Evolutionary conservation across 37 sponge, comb jelly and placozoan genomes (phyloP).

Genomic region (Sycon ciliatum): DNA sequence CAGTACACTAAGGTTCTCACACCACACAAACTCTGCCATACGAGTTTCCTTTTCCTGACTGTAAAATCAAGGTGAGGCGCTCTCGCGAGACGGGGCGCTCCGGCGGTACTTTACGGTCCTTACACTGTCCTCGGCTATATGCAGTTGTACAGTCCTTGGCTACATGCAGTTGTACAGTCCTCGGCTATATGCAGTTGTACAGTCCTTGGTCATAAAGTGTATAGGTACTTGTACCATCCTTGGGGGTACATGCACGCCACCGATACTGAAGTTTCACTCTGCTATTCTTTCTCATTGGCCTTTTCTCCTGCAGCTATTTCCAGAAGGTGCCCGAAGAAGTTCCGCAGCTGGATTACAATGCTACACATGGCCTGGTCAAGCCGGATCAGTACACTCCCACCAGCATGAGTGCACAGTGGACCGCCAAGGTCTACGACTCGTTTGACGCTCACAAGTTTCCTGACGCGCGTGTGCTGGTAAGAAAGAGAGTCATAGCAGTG

Average conservation of each 20-base stretch:
- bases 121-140: no score
- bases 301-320: constrained; percentile 57
- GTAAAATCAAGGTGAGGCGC: no score
- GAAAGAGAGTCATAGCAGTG: constrained; percentile 17
- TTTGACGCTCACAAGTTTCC: not conserved
- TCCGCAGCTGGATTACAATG: constrained; percentile 59
- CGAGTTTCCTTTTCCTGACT: no score
- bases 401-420: constrained; percentile 80
- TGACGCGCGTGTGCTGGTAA: constrained; percentile 50
- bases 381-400: constrained; percentile 84
- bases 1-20: no score
- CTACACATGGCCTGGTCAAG: constrained; percentile 83
- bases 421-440: constrained; percentile 59
- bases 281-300: not conserved
- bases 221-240: not conserved
- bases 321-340: constrained; percentile 88
- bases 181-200: no score
- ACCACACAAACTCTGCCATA: no score
- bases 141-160: no score
- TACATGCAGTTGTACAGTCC: no score
- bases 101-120: no score
- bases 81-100: no score
- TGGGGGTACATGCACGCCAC: not conserved
- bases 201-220: no score
- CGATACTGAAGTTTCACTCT: not conserved